These are phyloP conservation scores for Callithrix jacchus DNA, from an alignment of 2,113 vertebrate species.

Conservation along the genomic window DNA sequence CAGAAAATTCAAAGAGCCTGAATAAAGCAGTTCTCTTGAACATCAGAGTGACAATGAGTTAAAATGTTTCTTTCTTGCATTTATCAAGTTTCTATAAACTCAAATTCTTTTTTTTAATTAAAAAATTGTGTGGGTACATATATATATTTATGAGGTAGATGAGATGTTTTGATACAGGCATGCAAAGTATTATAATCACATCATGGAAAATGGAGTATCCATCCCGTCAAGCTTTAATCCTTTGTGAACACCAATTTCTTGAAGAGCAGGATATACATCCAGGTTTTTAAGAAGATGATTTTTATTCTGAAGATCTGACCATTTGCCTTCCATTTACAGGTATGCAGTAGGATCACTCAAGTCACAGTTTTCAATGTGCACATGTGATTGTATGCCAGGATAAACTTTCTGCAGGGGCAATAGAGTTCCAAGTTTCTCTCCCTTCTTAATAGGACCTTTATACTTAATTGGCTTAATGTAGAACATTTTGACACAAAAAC, in stretches of 20 bases:
- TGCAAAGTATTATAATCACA: too few relatives aligned
- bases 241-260: neutral
- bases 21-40: neutral
- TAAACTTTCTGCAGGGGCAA: slow-evolving; percentile 87
- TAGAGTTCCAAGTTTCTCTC: slow-evolving; percentile 83
- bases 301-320: neutral
- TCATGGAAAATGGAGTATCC: too few relatives aligned
- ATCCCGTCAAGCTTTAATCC: too few relatives aligned
- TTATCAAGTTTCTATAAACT: neutral
- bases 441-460: slow-evolving; percentile 82
- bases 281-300: neutral
- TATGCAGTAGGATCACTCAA: slow-evolving; percentile 81
- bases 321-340: slow-evolving; percentile 74
- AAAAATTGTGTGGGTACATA: too few relatives aligned
- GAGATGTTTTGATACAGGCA: too few relatives aligned
- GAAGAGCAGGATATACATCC: neutral
- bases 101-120: neutral
- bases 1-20: neutral
- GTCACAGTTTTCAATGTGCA: slow-evolving; percentile 89
- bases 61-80: slow-evolving; percentile 27
- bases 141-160: too few relatives aligned
- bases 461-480: slow-evolving; percentile 85
- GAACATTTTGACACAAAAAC: slow-evolving; percentile 86
- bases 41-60: neutral
- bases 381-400: slow-evolving; percentile 85